phyloP scores from a whole-genome alignment of 92 coral and sea anemone species.

The Porites lobata region DNA sequence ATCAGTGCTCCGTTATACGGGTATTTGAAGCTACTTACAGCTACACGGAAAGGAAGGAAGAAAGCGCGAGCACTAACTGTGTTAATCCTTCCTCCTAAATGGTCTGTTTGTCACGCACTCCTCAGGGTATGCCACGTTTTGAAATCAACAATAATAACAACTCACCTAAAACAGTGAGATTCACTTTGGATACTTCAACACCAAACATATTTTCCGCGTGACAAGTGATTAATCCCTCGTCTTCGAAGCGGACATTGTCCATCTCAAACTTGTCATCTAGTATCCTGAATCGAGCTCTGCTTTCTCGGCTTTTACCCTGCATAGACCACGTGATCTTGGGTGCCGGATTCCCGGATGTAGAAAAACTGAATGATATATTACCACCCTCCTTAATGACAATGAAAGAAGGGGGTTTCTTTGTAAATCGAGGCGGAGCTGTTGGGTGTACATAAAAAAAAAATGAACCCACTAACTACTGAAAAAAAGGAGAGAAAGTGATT shows the following conservation, averaged over 20 bases:
- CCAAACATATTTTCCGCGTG: slow-evolving; percentile 46
- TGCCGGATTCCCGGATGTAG: slow-evolving; percentile 44
- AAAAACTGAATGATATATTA: slow-evolving; percentile 25
- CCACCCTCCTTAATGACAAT: slow-evolving; percentile 33
- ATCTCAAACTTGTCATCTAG: slow-evolving; percentile 38
- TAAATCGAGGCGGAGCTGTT: slow-evolving; percentile 46
- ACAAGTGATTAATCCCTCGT: slow-evolving; percentile 42
- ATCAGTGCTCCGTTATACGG: too few species aligned
- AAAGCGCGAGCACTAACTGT: too few species aligned
- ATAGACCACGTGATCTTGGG: slow-evolving; percentile 59
- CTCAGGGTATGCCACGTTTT: too few species aligned
- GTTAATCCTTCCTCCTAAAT: too few species aligned
- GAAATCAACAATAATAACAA: neutral
- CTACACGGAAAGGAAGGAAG: too few species aligned
- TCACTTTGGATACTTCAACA: slow-evolving; percentile 9
- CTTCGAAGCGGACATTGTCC: slow-evolving; percentile 35
- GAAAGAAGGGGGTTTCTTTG: slow-evolving; percentile 22
- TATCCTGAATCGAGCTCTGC: neutral
- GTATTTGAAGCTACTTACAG: too few species aligned
- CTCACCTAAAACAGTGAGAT: slow-evolving; percentile 54
- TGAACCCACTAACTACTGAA: neutral
- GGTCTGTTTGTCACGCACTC: too few species aligned
- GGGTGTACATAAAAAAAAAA: neutral
- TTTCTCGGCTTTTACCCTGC: neutral
- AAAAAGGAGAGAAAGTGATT: neutral